Conservation (phyloP, 2,888 invertebrate species). For the Euplagia quadripunctaria region DNA sequence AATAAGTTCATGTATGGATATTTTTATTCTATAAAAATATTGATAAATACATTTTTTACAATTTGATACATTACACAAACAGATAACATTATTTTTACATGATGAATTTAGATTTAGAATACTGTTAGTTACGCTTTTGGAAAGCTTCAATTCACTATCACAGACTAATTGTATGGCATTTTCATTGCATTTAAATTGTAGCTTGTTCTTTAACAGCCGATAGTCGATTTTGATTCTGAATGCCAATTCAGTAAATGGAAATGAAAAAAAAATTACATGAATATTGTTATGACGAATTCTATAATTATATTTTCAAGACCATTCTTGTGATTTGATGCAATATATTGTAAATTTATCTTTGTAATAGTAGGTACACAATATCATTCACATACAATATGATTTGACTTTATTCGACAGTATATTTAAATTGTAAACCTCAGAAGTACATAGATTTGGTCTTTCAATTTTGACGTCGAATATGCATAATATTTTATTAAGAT, state of each 20-base stretch:
- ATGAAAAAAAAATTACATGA: not conserved
- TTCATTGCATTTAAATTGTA: slow-evolving; percentile 34
- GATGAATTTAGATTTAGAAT: slow-evolving; percentile 73
- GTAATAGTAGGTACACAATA: not conserved
- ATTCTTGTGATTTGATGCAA: not conserved
- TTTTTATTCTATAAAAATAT: slow-evolving; percentile 58
- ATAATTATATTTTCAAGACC: not conserved
- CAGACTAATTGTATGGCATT: slow-evolving; percentile 66
- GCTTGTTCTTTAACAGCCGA: slow-evolving; percentile 16
- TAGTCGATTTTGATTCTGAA: not conserved
- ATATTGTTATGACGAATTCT: not conserved
- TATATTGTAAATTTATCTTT: not conserved
- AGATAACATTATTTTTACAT: slow-evolving; percentile 54
- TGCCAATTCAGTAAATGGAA: not conserved
- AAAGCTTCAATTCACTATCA: slow-evolving; percentile 83
- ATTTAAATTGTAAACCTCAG: not conserved
- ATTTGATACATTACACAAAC: slow-evolving; percentile 58
- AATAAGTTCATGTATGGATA: slow-evolving; percentile 38
- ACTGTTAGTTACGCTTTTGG: slow-evolving; percentile 74
- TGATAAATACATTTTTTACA: slow-evolving; percentile 61
- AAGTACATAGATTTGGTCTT: slow-evolving; percentile 1
- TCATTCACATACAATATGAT: not conserved
- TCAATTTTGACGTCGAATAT: slow-evolving; percentile 3
- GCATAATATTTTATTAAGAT: slow-evolving; percentile 17
- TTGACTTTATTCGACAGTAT: not conserved